A percentile compares a stretch with the other conserved stretches of the same genome.
Conservation (phyloP, 2,113 vertebrate species). For the Cheirogaleus medius region DNA sequence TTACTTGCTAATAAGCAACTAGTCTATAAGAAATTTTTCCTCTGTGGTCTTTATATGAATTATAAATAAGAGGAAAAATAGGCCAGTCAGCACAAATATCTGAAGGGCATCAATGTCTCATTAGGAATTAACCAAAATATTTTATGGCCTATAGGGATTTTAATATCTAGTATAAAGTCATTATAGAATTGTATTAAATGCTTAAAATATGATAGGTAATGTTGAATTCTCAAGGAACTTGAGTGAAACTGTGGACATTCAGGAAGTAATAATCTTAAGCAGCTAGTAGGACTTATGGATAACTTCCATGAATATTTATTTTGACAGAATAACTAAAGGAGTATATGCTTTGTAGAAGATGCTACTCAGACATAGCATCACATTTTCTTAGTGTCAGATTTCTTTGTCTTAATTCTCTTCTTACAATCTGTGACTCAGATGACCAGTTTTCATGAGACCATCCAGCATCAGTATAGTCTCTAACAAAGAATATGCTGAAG, state of each 20-base stretch:
- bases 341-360: not conserved
- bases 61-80: slow-evolving; percentile 4
- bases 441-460: not conserved
- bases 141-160: not conserved
- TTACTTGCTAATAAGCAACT: slow-evolving; percentile 42
- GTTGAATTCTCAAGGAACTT: not conserved
- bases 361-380: not conserved
- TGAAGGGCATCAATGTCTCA: slow-evolving; percentile 2
- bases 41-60: not conserved
- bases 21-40: not conserved
- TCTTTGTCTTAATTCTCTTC: not conserved
- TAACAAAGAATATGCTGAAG: not conserved
- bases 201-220: not conserved
- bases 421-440: not conserved
- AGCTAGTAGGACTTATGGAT: not conserved
- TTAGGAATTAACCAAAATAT: slow-evolving; percentile 1
- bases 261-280: not conserved
- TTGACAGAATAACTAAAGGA: not conserved
- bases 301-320: not conserved
- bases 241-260: not conserved
- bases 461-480: not conserved
- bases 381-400: not conserved
- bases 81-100: slow-evolving; percentile 16
- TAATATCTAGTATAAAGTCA: not conserved
- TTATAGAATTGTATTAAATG: not conserved